A percentile compares a stretch with the other conserved stretches of the same genome.
phyloP scores from a whole-genome alignment of 2,888 invertebrate genomes.

The Calliscelio sp. region DNA sequence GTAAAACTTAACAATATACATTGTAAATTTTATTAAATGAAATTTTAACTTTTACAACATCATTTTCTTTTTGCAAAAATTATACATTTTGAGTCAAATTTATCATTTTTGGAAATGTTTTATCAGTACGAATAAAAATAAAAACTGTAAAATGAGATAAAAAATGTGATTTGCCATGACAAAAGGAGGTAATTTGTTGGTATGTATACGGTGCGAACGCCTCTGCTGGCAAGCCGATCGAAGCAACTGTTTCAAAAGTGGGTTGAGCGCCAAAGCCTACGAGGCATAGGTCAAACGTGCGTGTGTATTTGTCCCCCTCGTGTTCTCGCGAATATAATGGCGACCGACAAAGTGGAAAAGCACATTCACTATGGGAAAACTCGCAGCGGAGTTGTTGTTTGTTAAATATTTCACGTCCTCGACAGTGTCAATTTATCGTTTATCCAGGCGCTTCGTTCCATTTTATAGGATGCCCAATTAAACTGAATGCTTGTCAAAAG shows the following conservation, averaged over 20 bases:
- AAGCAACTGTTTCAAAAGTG: conserved; percentile 71
- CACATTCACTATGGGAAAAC: conserved; percentile 57
- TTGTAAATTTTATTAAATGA: too few relatives aligned
- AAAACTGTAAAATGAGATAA: neutral
- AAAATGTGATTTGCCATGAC: conserved; percentile 8
- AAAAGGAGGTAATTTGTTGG: conserved; percentile 31
- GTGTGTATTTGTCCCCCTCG: conserved; percentile 57
- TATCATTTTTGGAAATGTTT: too few relatives aligned
- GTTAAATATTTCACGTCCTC: conserved; percentile 40
- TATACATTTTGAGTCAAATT: too few relatives aligned
- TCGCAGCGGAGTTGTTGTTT: conserved; percentile 27
- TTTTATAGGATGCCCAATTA: too few relatives aligned
- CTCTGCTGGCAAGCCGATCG: conserved; percentile 58
- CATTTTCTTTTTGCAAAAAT: too few relatives aligned
- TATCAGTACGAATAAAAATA: too few relatives aligned
- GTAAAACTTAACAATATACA: too few relatives aligned
- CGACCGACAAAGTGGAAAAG: conserved; percentile 55
- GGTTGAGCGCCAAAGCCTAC: conserved; percentile 74
- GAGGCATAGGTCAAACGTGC: conserved; percentile 70
- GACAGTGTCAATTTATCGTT: conserved; percentile 45
- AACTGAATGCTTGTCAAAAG: too few relatives aligned
- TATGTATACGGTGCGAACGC: conserved; percentile 36
- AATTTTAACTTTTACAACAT: too few relatives aligned
- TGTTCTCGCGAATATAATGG: conserved; percentile 50
- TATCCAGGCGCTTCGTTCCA: neutral